Base-by-base conservation (phyloP, 2,888 invertebrate species). In the Notodonta ziczac region DNA sequence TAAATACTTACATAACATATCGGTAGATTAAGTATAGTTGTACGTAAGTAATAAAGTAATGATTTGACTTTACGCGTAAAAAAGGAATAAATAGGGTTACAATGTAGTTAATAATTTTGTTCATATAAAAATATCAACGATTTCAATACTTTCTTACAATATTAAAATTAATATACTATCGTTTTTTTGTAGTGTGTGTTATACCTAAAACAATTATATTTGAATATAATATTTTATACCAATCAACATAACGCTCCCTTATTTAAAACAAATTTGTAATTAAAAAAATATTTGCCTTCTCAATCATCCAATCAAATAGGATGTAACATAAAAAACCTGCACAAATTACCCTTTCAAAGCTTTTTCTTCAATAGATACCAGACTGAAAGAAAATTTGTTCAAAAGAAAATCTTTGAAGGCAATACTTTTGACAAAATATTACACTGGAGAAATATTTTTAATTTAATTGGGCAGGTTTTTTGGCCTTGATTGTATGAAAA, bases 1-100 rank as follows among this genome's bases (percentile, higher is more conserved):
- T 73, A 70, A 14, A 40, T n/a, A 57, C 5, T 57, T 50, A 14
- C 35, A 46, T 16, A 12, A 16, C 42, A 42, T 9, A 51, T 51
- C 51, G 10, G 4, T 39, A n/a, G 24, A 39, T 52, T 8, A 13
- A 35, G 6, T 32, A 2, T 52, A 52, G 32, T 52, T 52, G 12
- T 32, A 52, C 32, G 32, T 32, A 24, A 24, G 24, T 24, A 16
- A 5, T 13, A 13, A 7, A 53, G 13, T 53, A 24, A 16, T 24
- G 5, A 53, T 32, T 13, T 39, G 1, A 54, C 46, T 46, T 46
- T n/a, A n/a, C n/a, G n/a, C 12, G 12, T 52, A 9, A 32, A 1
- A 0, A 52, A 54, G 53, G 16, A 54, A 14, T 54, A 54, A 54
- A 39, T 39, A 52, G 53, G 35, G 53, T 2, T 9, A 12, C 35